Base-by-base conservation (phyloP, 2,113 vertebrate genomes). In the Gavia stellata region DNA sequence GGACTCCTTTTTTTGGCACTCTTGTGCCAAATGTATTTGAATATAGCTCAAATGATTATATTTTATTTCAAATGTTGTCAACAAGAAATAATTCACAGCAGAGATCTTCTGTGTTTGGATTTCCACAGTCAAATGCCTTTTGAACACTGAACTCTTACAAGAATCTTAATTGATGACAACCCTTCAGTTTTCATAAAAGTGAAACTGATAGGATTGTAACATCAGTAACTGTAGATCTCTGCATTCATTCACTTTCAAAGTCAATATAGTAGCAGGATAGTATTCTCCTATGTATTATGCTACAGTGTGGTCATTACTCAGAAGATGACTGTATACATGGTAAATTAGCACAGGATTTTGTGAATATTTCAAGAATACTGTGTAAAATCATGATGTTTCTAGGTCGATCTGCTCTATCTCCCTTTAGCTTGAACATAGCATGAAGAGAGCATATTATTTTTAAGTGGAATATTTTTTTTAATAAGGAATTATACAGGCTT, bases 21-120 rank as follows among this genome's bases (percentile, higher is more conserved):
- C 87, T 65, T 94, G 74, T 81, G 91, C n/a, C n/a, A n/a, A n/a
- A n/a, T n/a, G n/a, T n/a, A 94, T 96, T 97, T 90, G 95, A 96
- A 95, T 97, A 91, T 77, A 88, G 80, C 84, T 97, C 55, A 59
- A 58, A 93, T 96, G 24, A 83, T 94, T 89, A 71, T 83, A 65
- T 84, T 97, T 96, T 87, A 88, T 97, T 97, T 96, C 45, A 59
- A 42, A 63, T 7, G 1, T 34, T 92, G 73, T 63, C 81, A 96
- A 92, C 40, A 61, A 85, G 62, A 95, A 96, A 96, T 36, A 90
- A 67, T 61, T 80, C 53, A 77, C 12, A 8, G 17, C 74, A 82
- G 58, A 83, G 20, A 17, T 94, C 90, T 90, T 78, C 77, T 84
- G 0, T 44, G 12, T 94, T 96, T n/a, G 25, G 50, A 94, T 87